These are phyloP conservation scores for Ophioninae sp. DNA, from an alignment of 2,888 invertebrate species.

Conservation along the genomic window DNA sequence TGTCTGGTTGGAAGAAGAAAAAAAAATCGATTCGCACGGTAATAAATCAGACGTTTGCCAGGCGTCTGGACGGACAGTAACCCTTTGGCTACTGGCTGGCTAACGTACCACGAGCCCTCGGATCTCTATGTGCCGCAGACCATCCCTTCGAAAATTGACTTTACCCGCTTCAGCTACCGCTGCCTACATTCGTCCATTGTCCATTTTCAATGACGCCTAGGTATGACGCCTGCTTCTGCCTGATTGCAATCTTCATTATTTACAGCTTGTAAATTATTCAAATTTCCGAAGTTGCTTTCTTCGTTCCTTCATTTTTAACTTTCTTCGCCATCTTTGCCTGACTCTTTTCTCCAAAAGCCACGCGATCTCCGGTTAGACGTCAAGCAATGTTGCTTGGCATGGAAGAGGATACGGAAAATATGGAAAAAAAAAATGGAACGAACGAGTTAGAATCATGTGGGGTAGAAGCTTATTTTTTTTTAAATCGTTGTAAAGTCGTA, in stretches of 20 bases:
- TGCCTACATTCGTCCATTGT: conserved; percentile 66
- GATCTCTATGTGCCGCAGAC: conserved; percentile 36
- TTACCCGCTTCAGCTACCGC: conserved; percentile 66
- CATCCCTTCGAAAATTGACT: conserved; percentile 59
- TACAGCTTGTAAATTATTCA: conserved; percentile 76
- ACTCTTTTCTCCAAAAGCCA: conserved; percentile 31
- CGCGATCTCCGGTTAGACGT: conserved; percentile 7
- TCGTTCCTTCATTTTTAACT: conserved; percentile 22
- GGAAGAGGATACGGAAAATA: neutral
- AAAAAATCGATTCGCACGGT: conserved; percentile 76
- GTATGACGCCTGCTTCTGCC: conserved; percentile 73
- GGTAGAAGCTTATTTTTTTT: too few species aligned
- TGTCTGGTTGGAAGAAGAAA: conserved; percentile 52
- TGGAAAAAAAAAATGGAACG: neutral
- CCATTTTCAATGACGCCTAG: conserved; percentile 65
- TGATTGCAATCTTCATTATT: conserved; percentile 74
- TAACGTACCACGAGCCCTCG: conserved; percentile 51
- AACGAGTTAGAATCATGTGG: neutral
- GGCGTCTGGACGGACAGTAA: conserved; percentile 64
- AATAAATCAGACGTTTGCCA: conserved; percentile 74
- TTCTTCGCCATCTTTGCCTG: conserved; percentile 26
- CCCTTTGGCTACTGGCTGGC: conserved; percentile 70
- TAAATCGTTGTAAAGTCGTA: too few species aligned
- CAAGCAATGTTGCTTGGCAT: neutral
- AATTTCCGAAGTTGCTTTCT: conserved; percentile 63